Percentiles rank a stretch among this genome's conserved stretches.
These are phyloP conservation scores for Montipora cactus DNA, from an alignment of 64 coral and sea anemone species.

Conservation along the genomic window DNA sequence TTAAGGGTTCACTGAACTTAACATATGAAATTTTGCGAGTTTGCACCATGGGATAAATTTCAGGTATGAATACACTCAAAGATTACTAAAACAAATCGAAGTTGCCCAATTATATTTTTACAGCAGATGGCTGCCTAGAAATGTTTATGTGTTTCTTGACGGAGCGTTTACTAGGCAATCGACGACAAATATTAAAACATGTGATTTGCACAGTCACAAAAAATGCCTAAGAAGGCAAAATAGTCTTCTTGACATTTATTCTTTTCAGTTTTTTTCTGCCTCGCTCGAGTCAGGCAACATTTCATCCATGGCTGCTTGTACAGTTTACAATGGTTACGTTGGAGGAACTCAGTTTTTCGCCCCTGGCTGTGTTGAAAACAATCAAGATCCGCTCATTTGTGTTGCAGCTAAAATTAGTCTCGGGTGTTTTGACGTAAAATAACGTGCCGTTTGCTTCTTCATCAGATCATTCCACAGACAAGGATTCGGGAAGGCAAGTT, in stretches of 20 bases:
- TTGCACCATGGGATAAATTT: not conserved
- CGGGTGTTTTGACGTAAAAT: not conserved
- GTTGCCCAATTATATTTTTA: not conserved
- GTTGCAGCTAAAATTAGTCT: not conserved
- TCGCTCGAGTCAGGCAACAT: not conserved
- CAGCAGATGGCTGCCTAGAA: not conserved
- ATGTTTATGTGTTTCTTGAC: not conserved
- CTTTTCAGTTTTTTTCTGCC: not conserved
- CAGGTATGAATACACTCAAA: no score
- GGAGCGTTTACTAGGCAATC: not conserved
- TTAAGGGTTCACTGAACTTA: not conserved
- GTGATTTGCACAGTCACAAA: not conserved
- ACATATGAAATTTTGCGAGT: not conserved
- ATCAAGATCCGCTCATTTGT: not conserved
- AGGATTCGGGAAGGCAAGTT: slow-evolving; percentile 13
- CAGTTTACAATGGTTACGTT: not conserved
- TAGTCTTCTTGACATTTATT: not conserved
- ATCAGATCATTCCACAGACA: slow-evolving; percentile 21
- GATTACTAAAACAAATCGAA: not conserved
- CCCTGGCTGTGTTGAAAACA: not conserved
- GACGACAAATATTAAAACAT: not conserved
- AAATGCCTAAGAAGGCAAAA: no score
- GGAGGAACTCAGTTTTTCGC: not conserved
- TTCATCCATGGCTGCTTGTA: not conserved
- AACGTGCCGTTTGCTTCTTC: not conserved